phyloP scores from a whole-genome alignment of 2,113 vertebrate genomes.

The Lampris megalopsis region DNA sequence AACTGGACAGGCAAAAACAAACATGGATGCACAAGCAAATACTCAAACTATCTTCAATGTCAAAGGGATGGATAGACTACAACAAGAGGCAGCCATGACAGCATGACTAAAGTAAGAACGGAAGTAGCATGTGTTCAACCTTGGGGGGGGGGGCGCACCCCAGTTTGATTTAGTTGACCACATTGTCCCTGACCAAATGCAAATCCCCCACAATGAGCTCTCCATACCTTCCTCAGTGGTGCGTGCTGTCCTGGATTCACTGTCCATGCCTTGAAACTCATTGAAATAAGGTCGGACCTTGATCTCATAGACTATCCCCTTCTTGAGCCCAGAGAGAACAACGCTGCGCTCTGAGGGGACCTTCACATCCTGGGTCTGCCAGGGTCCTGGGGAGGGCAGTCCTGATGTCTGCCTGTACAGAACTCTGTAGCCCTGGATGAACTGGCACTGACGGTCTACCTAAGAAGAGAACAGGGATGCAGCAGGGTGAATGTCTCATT shows the following conservation, averaged over 20 bases:
- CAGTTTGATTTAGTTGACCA: conserved; percentile 7
- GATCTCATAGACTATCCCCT: conserved; percentile 95
- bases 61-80: conserved; percentile 2
- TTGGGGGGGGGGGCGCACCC: not conserved
- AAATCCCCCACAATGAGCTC: not conserved
- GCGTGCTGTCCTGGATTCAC: conserved; percentile 92
- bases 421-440: conserved; percentile 97
- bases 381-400: conserved; percentile 84
- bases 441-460: conserved; percentile 98
- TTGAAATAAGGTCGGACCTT: conserved; percentile 99
- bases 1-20: conserved; percentile 16
- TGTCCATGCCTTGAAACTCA: conserved; percentile 99
- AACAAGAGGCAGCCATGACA: conserved; percentile 1
- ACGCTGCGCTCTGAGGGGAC: conserved; percentile 91
- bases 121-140: conserved; percentile 18
- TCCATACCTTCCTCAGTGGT: conserved; percentile 94
- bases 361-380: conserved; percentile 95
- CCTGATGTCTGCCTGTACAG: conserved; percentile 94
- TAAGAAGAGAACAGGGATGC: conserved; percentile 57
- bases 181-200: conserved; percentile 12
- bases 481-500: not conserved
- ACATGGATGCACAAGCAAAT: conserved; percentile 1
- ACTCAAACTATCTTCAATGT: conserved; percentile 24
- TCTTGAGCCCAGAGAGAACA: conserved; percentile 89
- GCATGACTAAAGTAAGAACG: conserved; percentile 12